Evolutionary conservation across 2,113 vertebrate genomes (phyloP).

Genomic region (Chrysochloris asiatica): DNA sequence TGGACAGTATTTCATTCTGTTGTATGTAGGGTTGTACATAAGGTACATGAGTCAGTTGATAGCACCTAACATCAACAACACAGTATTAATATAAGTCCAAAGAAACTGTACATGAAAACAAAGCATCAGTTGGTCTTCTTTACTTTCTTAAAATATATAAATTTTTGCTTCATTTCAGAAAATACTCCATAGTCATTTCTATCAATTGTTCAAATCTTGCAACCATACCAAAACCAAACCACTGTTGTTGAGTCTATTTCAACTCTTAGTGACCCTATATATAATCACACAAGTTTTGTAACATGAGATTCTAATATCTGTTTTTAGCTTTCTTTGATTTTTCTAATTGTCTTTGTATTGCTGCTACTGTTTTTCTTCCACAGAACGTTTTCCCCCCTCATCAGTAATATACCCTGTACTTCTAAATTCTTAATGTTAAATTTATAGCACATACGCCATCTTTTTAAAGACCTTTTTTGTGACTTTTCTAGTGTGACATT

Average conservation of each 20-base stretch:
- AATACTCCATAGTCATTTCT: conserved; percentile 8
- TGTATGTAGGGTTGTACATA: too few relatives aligned
- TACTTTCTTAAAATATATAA: conserved; percentile 24
- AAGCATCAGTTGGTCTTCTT: conserved; percentile 17
- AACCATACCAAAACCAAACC: too few relatives aligned
- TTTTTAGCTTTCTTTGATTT: conserved; percentile 37
- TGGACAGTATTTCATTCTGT: too few relatives aligned
- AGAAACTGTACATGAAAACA: conserved; percentile 27
- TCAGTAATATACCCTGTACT: not conserved
- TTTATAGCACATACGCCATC: not conserved
- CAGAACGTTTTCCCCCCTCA: not conserved
- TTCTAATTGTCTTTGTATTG: conserved; percentile 37
- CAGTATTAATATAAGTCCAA: conserved; percentile 15
- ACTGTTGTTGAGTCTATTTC: too few relatives aligned
- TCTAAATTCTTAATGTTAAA: not conserved
- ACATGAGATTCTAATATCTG: not conserved
- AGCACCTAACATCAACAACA: too few relatives aligned
- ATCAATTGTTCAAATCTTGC: conserved; percentile 15
- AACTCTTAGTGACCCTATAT: too few relatives aligned
- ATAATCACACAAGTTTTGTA: conserved; percentile 38
- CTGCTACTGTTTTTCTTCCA: not conserved
- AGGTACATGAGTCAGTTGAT: too few relatives aligned
- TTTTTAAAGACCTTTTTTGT: conserved; percentile 27
- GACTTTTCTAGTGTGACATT: too few relatives aligned
- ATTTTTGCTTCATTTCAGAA: conserved; percentile 63